Evolutionary conservation across 2,113 vertebrate genomes (phyloP).

Genomic region (Pituophis catenifer): DNA sequence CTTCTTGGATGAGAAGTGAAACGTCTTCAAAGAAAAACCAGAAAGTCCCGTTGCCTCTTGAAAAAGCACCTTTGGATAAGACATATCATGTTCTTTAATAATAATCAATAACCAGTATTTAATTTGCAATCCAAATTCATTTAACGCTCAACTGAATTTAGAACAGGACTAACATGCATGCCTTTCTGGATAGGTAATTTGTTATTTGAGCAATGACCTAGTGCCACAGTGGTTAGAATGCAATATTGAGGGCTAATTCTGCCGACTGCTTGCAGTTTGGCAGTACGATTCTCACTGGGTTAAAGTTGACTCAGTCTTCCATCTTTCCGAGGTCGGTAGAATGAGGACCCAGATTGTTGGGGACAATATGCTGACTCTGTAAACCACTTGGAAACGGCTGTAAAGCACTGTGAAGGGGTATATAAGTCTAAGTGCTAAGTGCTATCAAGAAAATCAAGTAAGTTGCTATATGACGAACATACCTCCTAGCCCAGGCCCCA

Average conservation of each 20-base stretch:
- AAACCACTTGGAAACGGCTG: background rate
- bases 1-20: too few species aligned
- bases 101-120: background rate
- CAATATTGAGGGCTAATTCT: background rate
- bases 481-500: constrained; percentile 77
- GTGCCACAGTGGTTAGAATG: background rate
- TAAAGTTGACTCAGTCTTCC: background rate
- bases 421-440: background rate
- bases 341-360: background rate
- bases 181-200: background rate
- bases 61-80: too few species aligned
- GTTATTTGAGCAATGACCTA: background rate
- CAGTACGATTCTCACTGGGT: background rate
- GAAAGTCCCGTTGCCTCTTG: too few species aligned
- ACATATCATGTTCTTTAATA: background rate
- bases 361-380: background rate
- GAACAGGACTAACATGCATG: background rate
- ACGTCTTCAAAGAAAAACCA: too few species aligned
- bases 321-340: background rate
- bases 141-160: background rate
- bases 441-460: background rate
- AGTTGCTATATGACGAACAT: constrained; percentile 7
- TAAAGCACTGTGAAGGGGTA: background rate
- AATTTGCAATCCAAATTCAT: background rate
- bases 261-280: background rate